Conservation (phyloP, 2,888 invertebrate genomes). For the Phania funesta region DNA sequence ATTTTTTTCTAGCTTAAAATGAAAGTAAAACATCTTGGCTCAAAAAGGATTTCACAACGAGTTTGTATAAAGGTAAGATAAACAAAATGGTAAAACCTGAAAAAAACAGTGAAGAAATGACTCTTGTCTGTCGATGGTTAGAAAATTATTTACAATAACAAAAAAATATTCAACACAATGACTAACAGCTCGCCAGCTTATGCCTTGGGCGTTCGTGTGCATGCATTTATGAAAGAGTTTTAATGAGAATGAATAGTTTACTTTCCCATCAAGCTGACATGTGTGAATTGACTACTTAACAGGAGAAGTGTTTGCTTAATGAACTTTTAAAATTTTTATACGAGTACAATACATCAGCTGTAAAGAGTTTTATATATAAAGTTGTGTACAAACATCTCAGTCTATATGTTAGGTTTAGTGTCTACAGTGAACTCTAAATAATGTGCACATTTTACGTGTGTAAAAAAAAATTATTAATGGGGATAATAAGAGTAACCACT, state of each 20-base stretch:
- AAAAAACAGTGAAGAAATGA: neutral
- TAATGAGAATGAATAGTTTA: neutral
- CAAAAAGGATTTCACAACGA: neutral
- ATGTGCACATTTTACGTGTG: too few relatives aligned
- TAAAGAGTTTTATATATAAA: neutral
- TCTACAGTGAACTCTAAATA: too few relatives aligned
- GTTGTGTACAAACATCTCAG: too few relatives aligned
- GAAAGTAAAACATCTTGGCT: neutral
- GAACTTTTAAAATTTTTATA: conserved; percentile 33
- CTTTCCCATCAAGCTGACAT: conserved; percentile 44
- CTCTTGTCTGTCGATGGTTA: conserved; percentile 11
- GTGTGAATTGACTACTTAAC: conserved; percentile 50
- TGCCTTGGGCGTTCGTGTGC: neutral
- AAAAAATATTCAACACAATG: neutral
- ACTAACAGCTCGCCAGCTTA: neutral
- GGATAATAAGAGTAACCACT: too few relatives aligned
- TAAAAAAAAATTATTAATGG: too few relatives aligned
- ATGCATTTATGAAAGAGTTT: conserved; percentile 7
- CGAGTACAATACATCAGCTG: conserved; percentile 9
- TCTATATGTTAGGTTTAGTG: too few relatives aligned
- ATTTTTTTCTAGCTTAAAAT: too few relatives aligned
- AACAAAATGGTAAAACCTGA: too few relatives aligned
- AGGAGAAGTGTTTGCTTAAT: conserved; percentile 35
- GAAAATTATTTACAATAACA: conserved; percentile 11
- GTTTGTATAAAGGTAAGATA: neutral